Evolutionary conservation across 1,140 invertebrate genomes (phyloP).

Genomic region (Psix sp.): DNA sequence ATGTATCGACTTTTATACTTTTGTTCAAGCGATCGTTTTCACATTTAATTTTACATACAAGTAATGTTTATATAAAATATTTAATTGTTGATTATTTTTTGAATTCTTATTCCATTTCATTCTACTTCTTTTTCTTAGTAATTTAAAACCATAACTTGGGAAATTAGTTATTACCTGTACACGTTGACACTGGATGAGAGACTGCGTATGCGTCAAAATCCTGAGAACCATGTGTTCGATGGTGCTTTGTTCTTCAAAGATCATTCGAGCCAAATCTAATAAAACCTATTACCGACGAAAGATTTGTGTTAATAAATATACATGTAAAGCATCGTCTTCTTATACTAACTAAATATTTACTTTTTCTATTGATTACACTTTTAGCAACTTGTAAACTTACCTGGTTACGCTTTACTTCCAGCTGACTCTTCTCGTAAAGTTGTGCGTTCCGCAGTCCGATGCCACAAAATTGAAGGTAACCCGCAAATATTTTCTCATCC

Average conservation of each 20-base stretch:
- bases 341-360: no score
- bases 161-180: slow-evolving; percentile 83
- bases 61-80: no score
- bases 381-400: slow-evolving; percentile 69
- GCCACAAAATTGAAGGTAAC: slow-evolving; percentile 96
- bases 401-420: slow-evolving; percentile 97
- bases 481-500: slow-evolving; percentile 94
- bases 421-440: slow-evolving; percentile 93
- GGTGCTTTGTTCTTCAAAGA: slow-evolving; percentile 97
- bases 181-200: slow-evolving; percentile 93
- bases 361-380: slow-evolving; percentile 5
- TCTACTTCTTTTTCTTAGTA: neutral
- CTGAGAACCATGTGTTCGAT: slow-evolving; percentile 96
- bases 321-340: no score
- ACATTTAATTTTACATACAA: no score
- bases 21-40: no score
- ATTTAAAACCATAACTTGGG: neutral
- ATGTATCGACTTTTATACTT: no score
- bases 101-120: slow-evolving; percentile 6
- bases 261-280: slow-evolving; percentile 94
- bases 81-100: no score
- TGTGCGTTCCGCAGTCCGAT: slow-evolving; percentile 96
- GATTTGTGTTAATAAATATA: neutral
- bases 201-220: slow-evolving; percentile 96
- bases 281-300: slow-evolving; percentile 81